Base-by-base conservation (phyloP, 2,888 invertebrate genomes). In the Rhodophaea formosa region DNA sequence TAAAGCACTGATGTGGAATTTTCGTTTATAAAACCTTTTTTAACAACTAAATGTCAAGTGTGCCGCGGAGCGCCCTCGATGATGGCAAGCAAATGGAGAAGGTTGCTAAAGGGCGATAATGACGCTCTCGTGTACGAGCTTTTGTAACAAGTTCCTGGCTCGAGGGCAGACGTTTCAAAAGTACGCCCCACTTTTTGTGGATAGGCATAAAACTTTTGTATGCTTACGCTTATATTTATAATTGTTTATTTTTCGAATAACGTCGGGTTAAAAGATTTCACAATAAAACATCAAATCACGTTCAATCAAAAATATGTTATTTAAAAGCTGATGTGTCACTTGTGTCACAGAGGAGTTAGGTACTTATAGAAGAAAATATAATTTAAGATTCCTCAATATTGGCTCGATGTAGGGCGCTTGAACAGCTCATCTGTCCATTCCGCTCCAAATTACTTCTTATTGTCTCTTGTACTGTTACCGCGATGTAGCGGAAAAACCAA, bases 361-460 rank as follows among this genome's bases (percentile, higher is more conserved):
- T 23, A 23, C 2, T 23, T 23, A 23, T 3, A 3, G 23, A 23
- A 23, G 23, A 5, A 23, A 23, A 23, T 23, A 23, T 3, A 23
- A 23, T 23, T 23, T 5, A 23, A 23, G 23, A 3, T 23, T 23
- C 23, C 39, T 8, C 3, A 39, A 8, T 39, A 1, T 6, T n/a
- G 12, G 5, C 39, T 1, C 53, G 62, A 71, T 67, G 57, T 69
- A 61, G 62, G 66, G 59, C 63, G 62, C 57, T 64, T 66, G 58
- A 58, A 56, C 60, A 16, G 15, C 63, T 61, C 59, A 60, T 56
- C 68, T 64, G 62, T 62, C 63, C 56, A 65, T 55, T 63, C 49
- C 71, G 73, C 73, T 72, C 74, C 62, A 65, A 51, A 69, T 71
- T 61, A 49, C 53, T 16, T 60, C 59, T 66, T 69, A 72, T 70